Percentiles rank a stretch among this genome's conserved stretches.
Evolutionary conservation across 2,888 invertebrate species (phyloP).

Genomic region (Notodonta dromedarius): DNA sequence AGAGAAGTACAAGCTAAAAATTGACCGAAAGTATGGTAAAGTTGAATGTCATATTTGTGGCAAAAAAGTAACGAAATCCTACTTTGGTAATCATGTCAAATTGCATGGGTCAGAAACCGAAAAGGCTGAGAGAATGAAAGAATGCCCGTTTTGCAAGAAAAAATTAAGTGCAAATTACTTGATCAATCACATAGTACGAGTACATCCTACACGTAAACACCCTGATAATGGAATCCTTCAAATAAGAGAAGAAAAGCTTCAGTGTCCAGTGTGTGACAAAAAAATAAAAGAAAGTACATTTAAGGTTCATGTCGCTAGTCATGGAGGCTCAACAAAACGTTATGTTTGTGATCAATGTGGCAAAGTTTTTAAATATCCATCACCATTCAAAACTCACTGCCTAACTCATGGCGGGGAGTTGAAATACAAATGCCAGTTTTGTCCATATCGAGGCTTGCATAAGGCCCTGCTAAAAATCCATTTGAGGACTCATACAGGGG

Average conservation of each 20-base stretch:
- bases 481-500: conserved; percentile 51
- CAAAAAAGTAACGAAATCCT: conserved; percentile 37
- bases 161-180: conserved; percentile 29
- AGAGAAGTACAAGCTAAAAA: conserved; percentile 30
- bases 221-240: neutral
- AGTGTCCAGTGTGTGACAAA: conserved; percentile 42
- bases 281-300: conserved; percentile 29
- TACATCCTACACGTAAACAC: conserved; percentile 21
- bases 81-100: conserved; percentile 39
- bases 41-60: conserved; percentile 43
- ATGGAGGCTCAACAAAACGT: conserved; percentile 26
- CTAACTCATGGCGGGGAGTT: conserved; percentile 48
- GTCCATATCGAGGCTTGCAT: conserved; percentile 53
- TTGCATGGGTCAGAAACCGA: conserved; percentile 35
- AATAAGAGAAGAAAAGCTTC: conserved; percentile 9
- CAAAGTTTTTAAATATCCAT: conserved; percentile 40
- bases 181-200: conserved; percentile 31
- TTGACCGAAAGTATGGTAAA: conserved; percentile 30
- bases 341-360: conserved; percentile 57
- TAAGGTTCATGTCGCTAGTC: conserved; percentile 37
- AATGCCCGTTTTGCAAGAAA: conserved; percentile 38
- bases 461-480: conserved; percentile 49
- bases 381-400: conserved; percentile 46
- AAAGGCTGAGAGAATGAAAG: conserved; percentile 22
- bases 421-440: conserved; percentile 52